Evolutionary conservation across 37 sponge, comb jelly and placozoan species (phyloP).

Genomic region (Dysidea cf. avara): DNA sequence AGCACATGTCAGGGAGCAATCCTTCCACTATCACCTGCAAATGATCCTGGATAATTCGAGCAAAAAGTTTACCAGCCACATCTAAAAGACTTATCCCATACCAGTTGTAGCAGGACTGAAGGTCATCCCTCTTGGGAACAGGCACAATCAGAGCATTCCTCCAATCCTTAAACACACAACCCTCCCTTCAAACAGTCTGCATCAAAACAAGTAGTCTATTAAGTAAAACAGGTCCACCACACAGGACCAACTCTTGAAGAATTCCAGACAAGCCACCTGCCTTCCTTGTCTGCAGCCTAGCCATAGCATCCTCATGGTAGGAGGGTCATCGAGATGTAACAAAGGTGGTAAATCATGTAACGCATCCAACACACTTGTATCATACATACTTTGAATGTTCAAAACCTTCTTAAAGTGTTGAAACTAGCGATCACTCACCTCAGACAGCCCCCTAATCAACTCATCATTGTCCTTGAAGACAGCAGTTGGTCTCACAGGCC

Average conservation of each 20-base stretch:
- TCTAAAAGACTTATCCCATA: slow-evolving; percentile 29
- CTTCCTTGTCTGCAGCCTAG: slow-evolving; percentile 29
- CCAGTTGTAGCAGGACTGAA: no score
- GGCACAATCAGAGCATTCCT: no score
- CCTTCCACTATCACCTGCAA: slow-evolving; percentile 23
- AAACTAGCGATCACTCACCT: no score
- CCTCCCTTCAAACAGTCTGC: slow-evolving; percentile 33
- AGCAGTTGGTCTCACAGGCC: no score
- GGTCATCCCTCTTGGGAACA: no score
- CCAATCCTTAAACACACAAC: slow-evolving; percentile 27
- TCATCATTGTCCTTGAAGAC: no score
- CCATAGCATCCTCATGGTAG: slow-evolving; percentile 1
- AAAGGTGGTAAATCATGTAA: slow-evolving; percentile 5
- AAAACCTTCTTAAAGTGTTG: no score
- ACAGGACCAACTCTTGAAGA: slow-evolving; percentile 23
- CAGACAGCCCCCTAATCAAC: no score
- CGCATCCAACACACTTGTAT: neutral
- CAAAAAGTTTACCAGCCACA: slow-evolving; percentile 40
- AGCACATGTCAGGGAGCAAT: no score
- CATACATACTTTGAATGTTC: slow-evolving; percentile 7
- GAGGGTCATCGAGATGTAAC: slow-evolving; percentile 24
- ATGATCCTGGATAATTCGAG: slow-evolving; percentile 42
- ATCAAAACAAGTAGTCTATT: slow-evolving; percentile 17
- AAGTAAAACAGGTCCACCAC: slow-evolving; percentile 43
- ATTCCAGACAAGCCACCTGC: slow-evolving; percentile 27